Evolutionary conservation across 1,140 invertebrate species (phyloP).

Genomic region (Centruroides vittatus): DNA sequence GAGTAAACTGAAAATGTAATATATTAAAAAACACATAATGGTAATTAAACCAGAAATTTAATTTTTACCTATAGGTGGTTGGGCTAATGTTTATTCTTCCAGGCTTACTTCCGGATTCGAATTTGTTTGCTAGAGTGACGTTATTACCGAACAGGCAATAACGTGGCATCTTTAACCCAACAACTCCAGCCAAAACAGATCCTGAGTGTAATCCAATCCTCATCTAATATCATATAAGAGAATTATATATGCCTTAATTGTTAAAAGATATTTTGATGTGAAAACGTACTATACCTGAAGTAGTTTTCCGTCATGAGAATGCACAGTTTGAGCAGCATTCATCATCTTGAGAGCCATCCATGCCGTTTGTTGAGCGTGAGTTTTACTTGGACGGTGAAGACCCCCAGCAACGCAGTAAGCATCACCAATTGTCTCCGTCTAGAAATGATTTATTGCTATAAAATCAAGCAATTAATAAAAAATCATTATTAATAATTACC

Average conservation of each 20-base stretch:
- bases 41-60: background rate
- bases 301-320: slow-evolving; percentile 76
- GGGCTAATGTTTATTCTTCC: slow-evolving; percentile 81
- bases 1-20: slow-evolving; percentile 44
- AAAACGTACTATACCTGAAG: slow-evolving; percentile 48
- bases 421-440: slow-evolving; percentile 81
- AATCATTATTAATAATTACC: slow-evolving; percentile 28
- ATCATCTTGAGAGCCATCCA: slow-evolving; percentile 93
- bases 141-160: slow-evolving; percentile 21
- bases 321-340: slow-evolving; percentile 64
- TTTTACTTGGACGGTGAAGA: slow-evolving; percentile 58
- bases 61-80: slow-evolving; percentile 65
- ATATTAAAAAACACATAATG: background rate
- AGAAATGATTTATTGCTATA: background rate
- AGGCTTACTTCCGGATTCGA: slow-evolving; percentile 63
- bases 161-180: slow-evolving; percentile 20
- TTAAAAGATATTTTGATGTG: no score
- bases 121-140: slow-evolving; percentile 7
- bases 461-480: background rate
- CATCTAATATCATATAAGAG: background rate
- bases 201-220: slow-evolving; percentile 53
- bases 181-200: slow-evolving; percentile 26
- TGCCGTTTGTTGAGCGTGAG: slow-evolving; percentile 83
- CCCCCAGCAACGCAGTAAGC: slow-evolving; percentile 48
- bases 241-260: no score